Evolutionary conservation across 2,888 invertebrate species (phyloP).

Genomic region (Amiota mariae): DNA sequence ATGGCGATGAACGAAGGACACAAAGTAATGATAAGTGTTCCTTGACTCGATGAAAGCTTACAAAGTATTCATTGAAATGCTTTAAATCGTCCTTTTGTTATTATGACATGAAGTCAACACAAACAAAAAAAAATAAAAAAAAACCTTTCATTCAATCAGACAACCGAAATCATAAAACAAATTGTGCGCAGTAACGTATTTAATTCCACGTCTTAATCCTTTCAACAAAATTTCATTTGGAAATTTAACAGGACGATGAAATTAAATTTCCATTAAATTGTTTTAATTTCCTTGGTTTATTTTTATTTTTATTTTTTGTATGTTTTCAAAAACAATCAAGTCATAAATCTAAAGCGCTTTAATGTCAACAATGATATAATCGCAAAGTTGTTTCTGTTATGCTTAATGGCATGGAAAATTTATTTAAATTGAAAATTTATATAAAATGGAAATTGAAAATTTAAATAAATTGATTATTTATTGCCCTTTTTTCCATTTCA

Average conservation of each 20-base stretch:
- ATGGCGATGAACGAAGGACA: background rate
- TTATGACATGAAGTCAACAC: too few relatives aligned
- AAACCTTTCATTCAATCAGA: too few relatives aligned
- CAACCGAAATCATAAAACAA: too few relatives aligned
- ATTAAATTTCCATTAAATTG: too few relatives aligned
- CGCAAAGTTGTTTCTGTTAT: background rate
- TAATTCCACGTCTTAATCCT: too few relatives aligned
- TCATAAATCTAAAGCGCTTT: conserved; percentile 6
- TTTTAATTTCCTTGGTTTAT: too few relatives aligned
- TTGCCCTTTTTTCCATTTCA: background rate
- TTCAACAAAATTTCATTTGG: background rate
- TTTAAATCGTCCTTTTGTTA: too few relatives aligned
- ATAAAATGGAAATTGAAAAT: background rate
- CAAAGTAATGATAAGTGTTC: conserved; percentile 3
- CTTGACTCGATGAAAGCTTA: background rate
- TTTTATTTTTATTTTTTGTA: too few relatives aligned
- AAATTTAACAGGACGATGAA: too few relatives aligned
- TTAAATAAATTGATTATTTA: background rate
- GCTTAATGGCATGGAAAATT: conserved; percentile 18
- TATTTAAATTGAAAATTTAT: conserved; percentile 24
- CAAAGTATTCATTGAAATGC: too few relatives aligned
- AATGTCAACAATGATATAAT: background rate
- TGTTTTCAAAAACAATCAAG: background rate
- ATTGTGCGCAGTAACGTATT: too few relatives aligned
- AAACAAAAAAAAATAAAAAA: too few relatives aligned